Percentiles rank a stretch among this genome's conserved stretches.
These are phyloP conservation scores for Lasioglossum calceatum DNA, from an alignment of 2,888 invertebrate species.

Conservation along the genomic window DNA sequence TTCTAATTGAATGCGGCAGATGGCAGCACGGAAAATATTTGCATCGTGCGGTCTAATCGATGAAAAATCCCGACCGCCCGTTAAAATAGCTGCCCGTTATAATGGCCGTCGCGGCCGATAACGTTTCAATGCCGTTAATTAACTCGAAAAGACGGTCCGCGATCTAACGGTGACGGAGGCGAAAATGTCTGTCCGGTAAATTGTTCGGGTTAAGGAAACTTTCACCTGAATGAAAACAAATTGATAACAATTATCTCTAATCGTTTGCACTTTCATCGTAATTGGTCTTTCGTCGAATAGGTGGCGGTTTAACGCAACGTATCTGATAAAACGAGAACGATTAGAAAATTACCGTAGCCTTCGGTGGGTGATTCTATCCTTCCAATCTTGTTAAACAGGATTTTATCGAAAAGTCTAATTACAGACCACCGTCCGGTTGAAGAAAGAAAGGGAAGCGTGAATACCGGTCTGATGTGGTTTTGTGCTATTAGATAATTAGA, in stretches of 20 bases:
- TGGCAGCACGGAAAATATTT: constrained; percentile 2
- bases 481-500: background rate
- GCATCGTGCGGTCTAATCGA: constrained; percentile 28
- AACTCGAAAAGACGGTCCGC: constrained; percentile 28
- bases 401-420: too few relatives aligned
- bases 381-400: background rate
- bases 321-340: background rate
- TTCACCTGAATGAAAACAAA: background rate
- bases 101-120: constrained; percentile 20
- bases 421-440: too few relatives aligned
- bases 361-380: background rate
- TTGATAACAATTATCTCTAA: background rate
- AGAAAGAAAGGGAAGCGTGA: too few relatives aligned
- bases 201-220: background rate
- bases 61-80: constrained; percentile 32
- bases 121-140: constrained; percentile 36
- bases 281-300: background rate
- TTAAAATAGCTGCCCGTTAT: constrained; percentile 27
- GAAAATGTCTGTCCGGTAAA: background rate
- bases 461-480: too few relatives aligned
- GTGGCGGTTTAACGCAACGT: background rate
- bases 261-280: constrained; percentile 9
- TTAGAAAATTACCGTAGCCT: background rate
- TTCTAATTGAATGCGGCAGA: constrained; percentile 18
- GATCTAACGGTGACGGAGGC: constrained; percentile 9